Percentiles rank a stretch among this genome's conserved stretches.
phyloP scores from a whole-genome alignment of 2,797 vertebrate species.

The Siniperca undulata region DNA sequence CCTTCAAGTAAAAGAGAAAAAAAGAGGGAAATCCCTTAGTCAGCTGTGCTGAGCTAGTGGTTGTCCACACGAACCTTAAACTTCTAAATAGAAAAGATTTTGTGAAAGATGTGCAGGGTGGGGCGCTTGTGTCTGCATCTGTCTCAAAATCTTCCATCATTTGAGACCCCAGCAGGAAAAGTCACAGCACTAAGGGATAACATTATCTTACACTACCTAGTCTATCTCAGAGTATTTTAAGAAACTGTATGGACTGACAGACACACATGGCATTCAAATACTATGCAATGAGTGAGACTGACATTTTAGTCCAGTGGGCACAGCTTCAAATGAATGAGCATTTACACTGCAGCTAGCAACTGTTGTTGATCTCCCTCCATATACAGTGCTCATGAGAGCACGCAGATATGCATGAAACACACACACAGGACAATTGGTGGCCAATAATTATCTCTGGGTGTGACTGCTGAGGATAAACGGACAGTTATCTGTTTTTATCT shows the following conservation, averaged over 20 bases:
- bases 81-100: conserved; percentile 47
- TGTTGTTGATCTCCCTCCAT: conserved; percentile 11
- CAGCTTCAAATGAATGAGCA: conserved; percentile 26
- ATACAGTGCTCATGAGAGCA: conserved; percentile 6
- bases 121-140: conserved; percentile 34
- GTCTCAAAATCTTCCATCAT: conserved; percentile 25
- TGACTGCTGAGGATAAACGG: conserved; percentile 55
- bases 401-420: not conserved
- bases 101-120: conserved; percentile 42
- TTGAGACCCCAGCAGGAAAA: conserved; percentile 24
- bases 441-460: conserved; percentile 70
- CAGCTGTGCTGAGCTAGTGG: conserved; percentile 53
- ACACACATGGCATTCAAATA: conserved; percentile 38
- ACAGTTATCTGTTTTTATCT: conserved; percentile 55
- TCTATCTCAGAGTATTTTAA: conserved; percentile 35
- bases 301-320: conserved; percentile 43
- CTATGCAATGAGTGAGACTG: conserved; percentile 20
- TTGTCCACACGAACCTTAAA: conserved; percentile 60
- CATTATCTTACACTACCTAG: conserved; percentile 15
- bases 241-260: conserved; percentile 32
- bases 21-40: conserved; percentile 59
- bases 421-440: conserved; percentile 35
- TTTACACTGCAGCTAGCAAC: conserved; percentile 6
- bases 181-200: conserved; percentile 3
- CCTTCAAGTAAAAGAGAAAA: conserved; percentile 37